Conservation (phyloP, 2,888 invertebrate species). For the Andrena trimmerana region DNA sequence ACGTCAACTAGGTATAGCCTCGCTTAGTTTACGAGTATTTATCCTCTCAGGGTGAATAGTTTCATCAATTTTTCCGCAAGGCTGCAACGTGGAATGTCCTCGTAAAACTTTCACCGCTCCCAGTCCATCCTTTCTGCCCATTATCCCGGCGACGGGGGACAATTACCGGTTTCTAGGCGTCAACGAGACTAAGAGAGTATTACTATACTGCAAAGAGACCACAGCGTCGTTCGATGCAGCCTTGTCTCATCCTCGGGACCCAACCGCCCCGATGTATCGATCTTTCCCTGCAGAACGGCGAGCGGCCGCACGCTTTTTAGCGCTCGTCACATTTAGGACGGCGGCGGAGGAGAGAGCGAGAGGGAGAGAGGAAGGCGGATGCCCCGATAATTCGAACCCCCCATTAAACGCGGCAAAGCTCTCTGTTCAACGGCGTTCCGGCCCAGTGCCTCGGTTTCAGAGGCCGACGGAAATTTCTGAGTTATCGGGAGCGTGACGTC, state of each 20-base stretch:
- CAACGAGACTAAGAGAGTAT: background rate
- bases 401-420: slow-evolving; percentile 62
- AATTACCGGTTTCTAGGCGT: slow-evolving; percentile 3
- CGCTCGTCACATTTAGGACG: slow-evolving; percentile 35
- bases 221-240: background rate
- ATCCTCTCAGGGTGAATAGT: too few relatives aligned
- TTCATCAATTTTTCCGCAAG: background rate
- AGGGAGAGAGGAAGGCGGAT: slow-evolving; percentile 6
- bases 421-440: slow-evolving; percentile 60
- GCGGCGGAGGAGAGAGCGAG: background rate
- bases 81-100: slow-evolving; percentile 4
- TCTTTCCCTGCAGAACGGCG: slow-evolving; percentile 4
- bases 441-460: slow-evolving; percentile 48
- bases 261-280: background rate
- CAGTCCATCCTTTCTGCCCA: background rate
- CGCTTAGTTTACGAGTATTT: too few relatives aligned
- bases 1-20: too few relatives aligned
- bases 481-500: slow-evolving; percentile 68
- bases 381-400: slow-evolving; percentile 60
- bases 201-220: slow-evolving; percentile 1
- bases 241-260: slow-evolving; percentile 2
- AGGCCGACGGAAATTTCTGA: slow-evolving; percentile 63
- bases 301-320: slow-evolving; percentile 29
- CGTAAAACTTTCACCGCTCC: slow-evolving; percentile 1
- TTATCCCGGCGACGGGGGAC: background rate